Evolutionary conservation across 2,797 vertebrate species (phyloP).

Genomic region (Liasis olivaceus): DNA sequence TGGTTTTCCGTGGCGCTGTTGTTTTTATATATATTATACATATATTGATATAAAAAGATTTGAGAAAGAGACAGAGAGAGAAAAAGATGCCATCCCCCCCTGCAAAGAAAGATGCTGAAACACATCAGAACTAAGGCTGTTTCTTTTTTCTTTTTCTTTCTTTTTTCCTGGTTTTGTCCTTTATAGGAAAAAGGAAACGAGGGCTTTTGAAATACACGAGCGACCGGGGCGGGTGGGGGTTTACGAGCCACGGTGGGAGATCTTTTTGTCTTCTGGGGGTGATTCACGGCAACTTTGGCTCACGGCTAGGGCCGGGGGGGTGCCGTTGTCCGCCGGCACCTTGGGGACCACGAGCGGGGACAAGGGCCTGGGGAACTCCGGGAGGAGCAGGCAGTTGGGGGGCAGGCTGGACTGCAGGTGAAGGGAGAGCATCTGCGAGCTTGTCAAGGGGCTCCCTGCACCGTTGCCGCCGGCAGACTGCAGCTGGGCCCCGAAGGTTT

Average conservation of each 20-base stretch:
- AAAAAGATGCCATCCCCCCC: neutral
- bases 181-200: conserved; percentile 10
- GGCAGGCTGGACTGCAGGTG: conserved; percentile 25
- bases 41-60: no score
- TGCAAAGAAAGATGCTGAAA: neutral
- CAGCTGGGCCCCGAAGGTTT: conserved; percentile 11
- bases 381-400: neutral
- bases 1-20: neutral
- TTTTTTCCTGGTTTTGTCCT: neutral
- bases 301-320: fast-evolving
- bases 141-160: neutral
- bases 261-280: neutral
- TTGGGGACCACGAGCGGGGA: neutral
- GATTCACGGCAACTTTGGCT: neutral
- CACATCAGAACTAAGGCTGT: neutral
- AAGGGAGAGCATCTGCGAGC: conserved; percentile 13
- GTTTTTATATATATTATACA: no score
- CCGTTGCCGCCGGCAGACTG: neutral
- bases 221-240: neutral
- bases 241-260: conserved; percentile 24
- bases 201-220: conserved; percentile 19
- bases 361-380: neutral
- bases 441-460: neutral
- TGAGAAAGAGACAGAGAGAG: neutral
- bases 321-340: neutral